Conservation (phyloP, 2,113 vertebrate genomes). For the Hemiscyllium ocellatum region DNA sequence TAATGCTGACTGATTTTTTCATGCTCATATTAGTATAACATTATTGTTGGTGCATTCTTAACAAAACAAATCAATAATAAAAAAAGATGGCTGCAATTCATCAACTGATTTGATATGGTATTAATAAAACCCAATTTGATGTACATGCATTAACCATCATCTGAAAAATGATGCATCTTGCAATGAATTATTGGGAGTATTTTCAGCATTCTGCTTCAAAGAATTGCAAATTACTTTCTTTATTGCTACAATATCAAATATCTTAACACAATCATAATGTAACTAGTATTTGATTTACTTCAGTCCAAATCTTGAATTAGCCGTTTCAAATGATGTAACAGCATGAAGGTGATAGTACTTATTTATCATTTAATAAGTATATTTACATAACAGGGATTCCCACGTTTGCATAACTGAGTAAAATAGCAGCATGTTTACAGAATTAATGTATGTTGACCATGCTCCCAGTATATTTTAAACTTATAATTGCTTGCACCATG, state of each 20-base stretch:
- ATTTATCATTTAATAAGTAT: neutral
- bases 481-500: neutral
- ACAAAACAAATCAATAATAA: neutral
- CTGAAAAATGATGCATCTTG: neutral
- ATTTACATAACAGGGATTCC: neutral
- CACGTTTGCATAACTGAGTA: neutral
- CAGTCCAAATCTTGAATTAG: neutral
- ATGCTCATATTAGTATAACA: neutral
- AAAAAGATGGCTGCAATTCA: neutral
- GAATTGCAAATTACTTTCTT: neutral
- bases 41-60: neutral
- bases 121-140: neutral
- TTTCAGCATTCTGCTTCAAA: constrained; percentile 18
- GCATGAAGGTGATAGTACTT: constrained; percentile 2
- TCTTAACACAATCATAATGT: neutral
- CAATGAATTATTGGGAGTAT: constrained; percentile 1
- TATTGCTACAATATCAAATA: neutral
- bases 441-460: neutral
- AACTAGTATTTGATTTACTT: neutral
- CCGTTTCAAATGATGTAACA: neutral
- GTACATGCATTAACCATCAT: neutral
- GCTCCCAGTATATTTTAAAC: neutral
- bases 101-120: neutral
- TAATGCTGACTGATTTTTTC: neutral
- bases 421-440: constrained; percentile 10